Evolutionary conservation across 2,888 invertebrate species (phyloP), one percentile per base, ranked within the genome.

Genomic region (Drosophila melanosoma): DNA sequence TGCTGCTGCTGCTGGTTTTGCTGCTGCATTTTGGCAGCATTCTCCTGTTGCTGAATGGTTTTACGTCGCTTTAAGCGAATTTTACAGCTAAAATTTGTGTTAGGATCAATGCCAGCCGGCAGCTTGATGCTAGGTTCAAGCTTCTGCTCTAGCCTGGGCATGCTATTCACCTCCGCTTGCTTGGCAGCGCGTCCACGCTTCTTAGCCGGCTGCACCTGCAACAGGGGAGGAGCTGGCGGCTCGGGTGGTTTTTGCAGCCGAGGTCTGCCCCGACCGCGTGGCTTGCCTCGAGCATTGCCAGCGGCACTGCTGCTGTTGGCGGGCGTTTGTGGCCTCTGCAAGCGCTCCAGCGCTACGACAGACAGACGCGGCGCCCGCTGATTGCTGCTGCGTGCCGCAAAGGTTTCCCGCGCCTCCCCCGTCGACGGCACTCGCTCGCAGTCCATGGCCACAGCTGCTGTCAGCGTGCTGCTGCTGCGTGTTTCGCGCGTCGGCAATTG

Each of bases 371-470:
- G 95, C 48, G 94, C 94, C 52, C 90, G 93, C 59, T 82, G 84
- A 67, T 68, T 80, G 40, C 92, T 93, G 61, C 89, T 91, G 20
- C 96, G 93, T 88, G 96, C 94, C 66, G 96, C 93, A 91, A 96
- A 96, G 74, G 94, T 95, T 49, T 94, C 95, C 80, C 94, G 95
- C 48, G 95, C 95, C 92, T 96, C 96, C 1, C 96, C 96, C 56
- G 95, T 94, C 92, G 95, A 95, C 1, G 96, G 96, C 29, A 96
- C 96, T 74, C 96, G 94, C 89, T 96, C 96, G 84, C 96, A 96
- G 7, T 84, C 81, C 3, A 73, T 49, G 6, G 70, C 15, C 3
- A 33, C 45, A 32, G 57, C 53, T 32, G 76, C 52, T 2, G 64
- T 54, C n/a, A 75, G 60, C 8, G 56, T 62, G 26, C 70, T 82